Conservation (phyloP, 2,113 vertebrate species). For the Marmota monax region DNA sequence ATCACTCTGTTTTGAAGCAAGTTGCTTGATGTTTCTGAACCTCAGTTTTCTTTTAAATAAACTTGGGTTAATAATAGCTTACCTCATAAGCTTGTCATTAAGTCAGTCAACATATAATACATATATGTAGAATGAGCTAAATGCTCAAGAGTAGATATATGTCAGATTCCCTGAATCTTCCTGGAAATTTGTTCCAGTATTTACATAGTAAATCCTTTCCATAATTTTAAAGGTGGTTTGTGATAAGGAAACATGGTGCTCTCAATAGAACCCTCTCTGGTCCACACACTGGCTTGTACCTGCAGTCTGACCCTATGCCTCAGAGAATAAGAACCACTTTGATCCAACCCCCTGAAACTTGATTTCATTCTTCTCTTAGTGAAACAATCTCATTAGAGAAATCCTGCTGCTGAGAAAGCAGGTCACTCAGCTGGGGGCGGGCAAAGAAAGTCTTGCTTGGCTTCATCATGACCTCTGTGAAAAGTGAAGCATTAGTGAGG, state of each 20-base stretch:
- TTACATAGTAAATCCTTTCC: slow-evolving; percentile 23
- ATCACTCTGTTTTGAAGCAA: neutral
- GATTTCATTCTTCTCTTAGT: slow-evolving; percentile 80
- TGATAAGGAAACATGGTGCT: neutral
- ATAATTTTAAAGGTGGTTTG: neutral
- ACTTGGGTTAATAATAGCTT: neutral
- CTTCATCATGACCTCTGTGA: slow-evolving; percentile 76
- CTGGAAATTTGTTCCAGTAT: slow-evolving; percentile 42
- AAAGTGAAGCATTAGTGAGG: slow-evolving; percentile 69
- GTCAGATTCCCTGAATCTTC: neutral
- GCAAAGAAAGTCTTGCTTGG: slow-evolving; percentile 59
- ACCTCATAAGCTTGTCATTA: neutral
- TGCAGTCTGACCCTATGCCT: slow-evolving; percentile 66
- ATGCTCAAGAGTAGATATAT: neutral
- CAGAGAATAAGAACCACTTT: slow-evolving; percentile 68
- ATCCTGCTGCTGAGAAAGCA: slow-evolving; percentile 78
- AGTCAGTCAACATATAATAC: neutral
- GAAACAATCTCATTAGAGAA: slow-evolving; percentile 83
- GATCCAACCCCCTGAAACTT: slow-evolving; percentile 68
- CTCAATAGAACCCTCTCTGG: slow-evolving; percentile 34
- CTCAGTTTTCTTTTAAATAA: slow-evolving; percentile 26
- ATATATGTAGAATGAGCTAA: neutral
- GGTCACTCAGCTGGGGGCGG: slow-evolving; percentile 79
- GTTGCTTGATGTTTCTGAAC: neutral
- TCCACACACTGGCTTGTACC: slow-evolving; percentile 59